These are phyloP conservation scores for Conomelus anceps DNA, from an alignment of 2,888 invertebrate species.

Conservation along the genomic window DNA sequence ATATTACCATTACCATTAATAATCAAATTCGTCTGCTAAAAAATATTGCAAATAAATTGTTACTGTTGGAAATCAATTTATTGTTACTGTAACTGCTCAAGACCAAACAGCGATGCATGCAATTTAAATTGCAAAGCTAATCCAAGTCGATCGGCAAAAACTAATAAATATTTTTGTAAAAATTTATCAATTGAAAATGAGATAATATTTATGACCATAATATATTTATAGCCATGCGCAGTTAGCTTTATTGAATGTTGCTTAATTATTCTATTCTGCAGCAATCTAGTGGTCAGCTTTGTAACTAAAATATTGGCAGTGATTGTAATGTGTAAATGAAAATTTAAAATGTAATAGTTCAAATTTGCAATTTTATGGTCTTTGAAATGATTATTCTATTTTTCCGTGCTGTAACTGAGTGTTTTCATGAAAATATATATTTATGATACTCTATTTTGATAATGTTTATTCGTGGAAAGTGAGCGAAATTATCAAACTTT, in stretches of 20 bases:
- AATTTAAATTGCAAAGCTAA: neutral
- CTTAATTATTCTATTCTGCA: neutral
- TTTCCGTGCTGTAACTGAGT: no score
- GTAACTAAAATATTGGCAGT: neutral
- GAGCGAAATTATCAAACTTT: no score
- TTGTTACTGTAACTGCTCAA: no score
- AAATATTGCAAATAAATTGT: neutral
- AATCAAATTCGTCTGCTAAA: neutral
- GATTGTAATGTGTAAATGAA: neutral
- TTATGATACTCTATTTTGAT: no score
- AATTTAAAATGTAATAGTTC: neutral
- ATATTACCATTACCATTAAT: neutral
- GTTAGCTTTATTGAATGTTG: neutral
- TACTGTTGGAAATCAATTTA: neutral
- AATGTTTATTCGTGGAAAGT: no score
- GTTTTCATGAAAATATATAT: no score
- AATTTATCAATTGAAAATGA: neutral
- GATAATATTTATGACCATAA: neutral
- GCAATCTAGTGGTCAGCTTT: neutral
- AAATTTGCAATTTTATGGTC: no score
- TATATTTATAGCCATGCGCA: neutral
- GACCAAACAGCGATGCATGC: neutral
- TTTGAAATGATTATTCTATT: no score
- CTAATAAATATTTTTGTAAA: neutral
- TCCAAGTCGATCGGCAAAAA: neutral